Evolutionary conservation across 2,113 vertebrate genomes (phyloP), one percentile per base, ranked within the genome.

Genomic region (Lepus europaeus): DNA sequence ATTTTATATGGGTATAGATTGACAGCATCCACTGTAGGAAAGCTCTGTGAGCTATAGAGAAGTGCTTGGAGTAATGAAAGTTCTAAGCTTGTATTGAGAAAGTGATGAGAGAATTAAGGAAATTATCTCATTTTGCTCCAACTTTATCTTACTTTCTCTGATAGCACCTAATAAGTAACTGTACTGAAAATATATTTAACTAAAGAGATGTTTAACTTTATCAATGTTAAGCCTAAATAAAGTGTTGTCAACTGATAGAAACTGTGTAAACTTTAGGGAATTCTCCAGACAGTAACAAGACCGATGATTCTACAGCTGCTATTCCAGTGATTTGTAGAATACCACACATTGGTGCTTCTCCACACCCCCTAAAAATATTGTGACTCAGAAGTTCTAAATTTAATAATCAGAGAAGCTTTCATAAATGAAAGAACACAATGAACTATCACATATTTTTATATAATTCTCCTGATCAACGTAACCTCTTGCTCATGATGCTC

Each of bases 91-190:
- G 61, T 77, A 78, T 14, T 87, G n/a, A 64, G 69, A 56, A 70
- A 72, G 14, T 11, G 13, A 68, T 45, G 11, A 87, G 51, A 73
- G 33, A 86, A 77, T 56, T 79, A 91, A 87, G 5, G 59, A 79
- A 63, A 88, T 68, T 80, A 89, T 31, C 23, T 59, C 8, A 90
- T 66, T 81, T 82, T 86, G 19, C 33, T 61, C 89, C 27, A 73
- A 45, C 51, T 86, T 94, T 64, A 86, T 51, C 63, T 90, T 31
- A 78, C 11, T 87, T 90, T 87, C 81, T 63, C 77, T 51, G 89
- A 25, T 10, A 85, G 45, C 61, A 64, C 6, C 22, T 23, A 85
- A 56, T n/a, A 86, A 31, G 2, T 29, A 70, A 76, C 27, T 69
- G 20, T 66, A 89, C n/a, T 51, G 68, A 90, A 90, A 77, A 66